Base-by-base conservation (phyloP, 2,113 vertebrate genomes). In the Myrmecophaga tridactyla region DNA sequence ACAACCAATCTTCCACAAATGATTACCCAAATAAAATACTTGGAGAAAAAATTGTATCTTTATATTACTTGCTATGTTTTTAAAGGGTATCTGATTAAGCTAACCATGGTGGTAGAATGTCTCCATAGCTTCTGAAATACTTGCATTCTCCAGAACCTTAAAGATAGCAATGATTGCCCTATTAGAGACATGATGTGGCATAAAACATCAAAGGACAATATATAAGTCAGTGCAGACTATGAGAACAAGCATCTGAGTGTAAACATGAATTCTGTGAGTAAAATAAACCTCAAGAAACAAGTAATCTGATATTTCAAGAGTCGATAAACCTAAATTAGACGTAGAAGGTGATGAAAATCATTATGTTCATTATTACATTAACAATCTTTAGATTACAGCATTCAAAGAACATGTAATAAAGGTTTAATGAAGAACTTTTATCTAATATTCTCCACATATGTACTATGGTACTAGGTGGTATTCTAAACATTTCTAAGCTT, bases 401-500 rank as follows among this genome's bases (percentile, higher is more conserved):
- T 87, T 60, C 36, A 67, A 20, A 53, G 29, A 34, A 89, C 48
- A 29, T 81, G 20, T 67, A 93, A 94, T 88, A 92, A 73, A 93
- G 43, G 65, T 90, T 83, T 81, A 93, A 86, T 51, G 67, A 60
- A 80, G 31, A 84, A 80, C 89, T 94, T n/a, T n/a, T n/a, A n/a
- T n/a, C n/a, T n/a, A n/a, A n/a, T n/a, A n/a, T n/a, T n/a, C 85
- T 89, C 89, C 36, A 86, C 36, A 89, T 82, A 21, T 70, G 51
- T n/a, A 94, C 63, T 81, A 41, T 4, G 14, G 14, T n/a, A n/a
- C n/a, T n/a, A n/a, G n/a, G n/a, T n/a, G 53, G 18, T 70, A 12
- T 8, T 93, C 76, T 92, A 92, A 89, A 89, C 41, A 86, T 70
- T 94, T 89, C 88, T 88, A 75, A 87, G 46, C 43, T 76, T 91